These are phyloP conservation scores for Thamnophis elegans DNA, from an alignment of 2,797 vertebrate genomes.

Conservation along the genomic window DNA sequence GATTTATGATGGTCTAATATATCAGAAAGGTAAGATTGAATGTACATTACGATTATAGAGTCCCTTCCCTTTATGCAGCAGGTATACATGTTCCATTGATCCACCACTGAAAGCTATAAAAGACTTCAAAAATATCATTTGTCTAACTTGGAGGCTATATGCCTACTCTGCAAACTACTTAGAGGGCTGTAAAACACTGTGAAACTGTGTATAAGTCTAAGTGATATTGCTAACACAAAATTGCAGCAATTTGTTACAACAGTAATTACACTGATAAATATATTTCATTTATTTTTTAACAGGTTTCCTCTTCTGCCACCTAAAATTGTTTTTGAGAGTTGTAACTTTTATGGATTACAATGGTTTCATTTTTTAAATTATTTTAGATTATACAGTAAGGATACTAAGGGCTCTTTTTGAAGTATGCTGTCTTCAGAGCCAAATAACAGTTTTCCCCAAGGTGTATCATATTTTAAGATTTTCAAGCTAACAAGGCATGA, in stretches of 20 bases:
- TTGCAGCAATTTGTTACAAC: background rate
- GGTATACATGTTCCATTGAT: background rate
- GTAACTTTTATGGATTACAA: background rate
- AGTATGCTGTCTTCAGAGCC: background rate
- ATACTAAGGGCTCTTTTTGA: background rate
- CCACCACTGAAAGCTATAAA: background rate
- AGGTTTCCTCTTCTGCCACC: background rate
- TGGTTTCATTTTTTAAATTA: background rate
- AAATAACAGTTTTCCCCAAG: background rate
- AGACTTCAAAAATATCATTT: background rate
- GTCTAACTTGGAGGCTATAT: background rate
- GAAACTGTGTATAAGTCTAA: background rate
- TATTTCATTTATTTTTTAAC: too few species aligned
- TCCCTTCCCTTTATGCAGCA: background rate
- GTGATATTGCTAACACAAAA: background rate
- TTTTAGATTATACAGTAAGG: background rate
- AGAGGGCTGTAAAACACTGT: background rate
- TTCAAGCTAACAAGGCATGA: background rate
- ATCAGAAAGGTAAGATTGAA: background rate
- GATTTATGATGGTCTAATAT: background rate
- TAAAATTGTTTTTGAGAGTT: background rate
- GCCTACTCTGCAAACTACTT: background rate
- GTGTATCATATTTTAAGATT: background rate
- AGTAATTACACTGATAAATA: background rate
- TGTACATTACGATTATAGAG: background rate